Evolutionary conservation across 2,113 vertebrate genomes (phyloP).

Genomic region (Sinocyclocheilus anophthalmus): DNA sequence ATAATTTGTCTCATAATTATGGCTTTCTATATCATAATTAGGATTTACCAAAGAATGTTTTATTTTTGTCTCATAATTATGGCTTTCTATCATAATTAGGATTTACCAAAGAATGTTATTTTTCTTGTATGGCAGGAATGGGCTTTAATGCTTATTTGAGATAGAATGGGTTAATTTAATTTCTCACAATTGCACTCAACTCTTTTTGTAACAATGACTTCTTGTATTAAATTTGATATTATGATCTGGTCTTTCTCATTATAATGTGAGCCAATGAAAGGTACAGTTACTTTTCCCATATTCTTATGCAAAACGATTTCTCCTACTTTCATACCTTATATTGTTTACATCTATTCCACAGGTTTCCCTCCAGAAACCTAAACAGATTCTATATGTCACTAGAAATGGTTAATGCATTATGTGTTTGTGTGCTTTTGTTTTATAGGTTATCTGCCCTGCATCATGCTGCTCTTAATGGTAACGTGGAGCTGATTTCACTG

Average conservation of each 20-base stretch:
- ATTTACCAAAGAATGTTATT: too few relatives aligned
- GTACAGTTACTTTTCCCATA: too few relatives aligned
- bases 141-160: background rate
- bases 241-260: background rate
- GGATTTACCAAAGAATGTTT: too few relatives aligned
- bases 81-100: background rate
- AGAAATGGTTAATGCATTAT: conserved; percentile 21
- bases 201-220: background rate
- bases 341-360: background rate
- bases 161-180: background rate
- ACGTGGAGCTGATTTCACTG: conserved; percentile 91
- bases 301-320: too few relatives aligned
- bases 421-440: conserved; percentile 48
- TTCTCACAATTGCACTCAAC: background rate
- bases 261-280: background rate
- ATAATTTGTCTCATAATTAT: too few relatives aligned
- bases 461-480: conserved; percentile 93
- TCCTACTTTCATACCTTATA: too few relatives aligned
- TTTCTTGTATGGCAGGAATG: background rate
- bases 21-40: too few relatives aligned
- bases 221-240: background rate
- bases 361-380: background rate
- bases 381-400: background rate
- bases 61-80: too few relatives aligned
- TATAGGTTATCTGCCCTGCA: conserved; percentile 92